These are phyloP conservation scores for Lophotis ruficrista DNA, from an alignment of 2,113 vertebrate species.

Conservation along the genomic window DNA sequence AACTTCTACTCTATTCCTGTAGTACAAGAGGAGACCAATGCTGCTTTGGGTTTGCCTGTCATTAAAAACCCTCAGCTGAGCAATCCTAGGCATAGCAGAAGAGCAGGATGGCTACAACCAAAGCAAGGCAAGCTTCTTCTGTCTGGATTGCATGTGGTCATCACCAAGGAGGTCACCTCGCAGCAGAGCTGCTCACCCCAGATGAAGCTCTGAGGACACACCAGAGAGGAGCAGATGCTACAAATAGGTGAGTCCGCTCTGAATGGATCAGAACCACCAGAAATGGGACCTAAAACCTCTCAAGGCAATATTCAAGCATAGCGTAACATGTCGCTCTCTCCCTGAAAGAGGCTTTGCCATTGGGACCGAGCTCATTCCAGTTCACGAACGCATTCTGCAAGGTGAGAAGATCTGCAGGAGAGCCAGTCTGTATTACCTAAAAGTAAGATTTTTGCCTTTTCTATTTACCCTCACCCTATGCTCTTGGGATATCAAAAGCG, in stretches of 20 bases:
- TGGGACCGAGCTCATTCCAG: background rate
- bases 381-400: background rate
- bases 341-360: background rate
- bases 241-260: background rate
- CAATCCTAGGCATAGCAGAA: background rate
- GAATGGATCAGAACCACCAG: background rate
- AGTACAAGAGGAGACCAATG: background rate
- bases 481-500: background rate
- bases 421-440: background rate
- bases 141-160: background rate
- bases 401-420: background rate
- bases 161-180: background rate
- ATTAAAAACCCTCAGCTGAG: background rate
- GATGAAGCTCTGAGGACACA: background rate
- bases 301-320: background rate
- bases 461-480: background rate
- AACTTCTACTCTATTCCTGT: background rate
- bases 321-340: rapidly evolving
- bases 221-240: background rate
- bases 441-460: background rate
- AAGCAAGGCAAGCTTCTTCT: background rate
- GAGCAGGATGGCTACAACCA: background rate
- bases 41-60: background rate
- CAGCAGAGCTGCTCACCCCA: background rate
- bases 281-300: background rate